phyloP scores from a whole-genome alignment of 2,797 vertebrate genomes.

The Manis crassicaudata region DNA sequence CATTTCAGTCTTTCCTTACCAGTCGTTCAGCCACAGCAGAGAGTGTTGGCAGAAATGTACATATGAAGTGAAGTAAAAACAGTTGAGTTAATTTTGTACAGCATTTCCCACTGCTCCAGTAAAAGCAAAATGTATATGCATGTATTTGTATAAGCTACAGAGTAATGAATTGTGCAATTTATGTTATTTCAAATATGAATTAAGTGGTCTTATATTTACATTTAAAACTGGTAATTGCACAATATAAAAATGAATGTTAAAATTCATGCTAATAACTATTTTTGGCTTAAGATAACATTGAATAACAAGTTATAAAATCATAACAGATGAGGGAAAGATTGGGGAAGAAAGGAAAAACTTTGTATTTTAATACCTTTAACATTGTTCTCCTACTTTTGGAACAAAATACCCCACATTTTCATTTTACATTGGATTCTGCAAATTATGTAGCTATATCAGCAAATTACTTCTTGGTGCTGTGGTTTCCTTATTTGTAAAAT shows the following conservation, averaged over 20 bases:
- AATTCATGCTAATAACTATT: neutral
- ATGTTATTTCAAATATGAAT: neutral
- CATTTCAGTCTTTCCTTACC: neutral
- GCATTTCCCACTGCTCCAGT: neutral
- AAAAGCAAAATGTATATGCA: neutral
- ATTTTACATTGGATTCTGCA: neutral
- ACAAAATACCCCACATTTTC: neutral
- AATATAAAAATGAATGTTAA: slow-evolving; percentile 16
- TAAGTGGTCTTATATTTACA: neutral
- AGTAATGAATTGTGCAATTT: neutral
- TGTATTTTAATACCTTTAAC: neutral
- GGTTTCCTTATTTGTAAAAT: neutral
- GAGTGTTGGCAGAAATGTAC: neutral
- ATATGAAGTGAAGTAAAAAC: neutral
- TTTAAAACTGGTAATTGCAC: neutral
- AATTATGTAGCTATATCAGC: neutral
- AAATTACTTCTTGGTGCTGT: neutral
- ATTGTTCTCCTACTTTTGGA: neutral
- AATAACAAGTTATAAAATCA: neutral
- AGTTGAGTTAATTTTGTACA: neutral
- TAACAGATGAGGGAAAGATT: neutral
- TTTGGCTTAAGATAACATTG: neutral
- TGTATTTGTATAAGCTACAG: neutral
- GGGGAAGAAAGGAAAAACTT: neutral
- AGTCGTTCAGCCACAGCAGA: neutral